Conservation (phyloP, 1,140 invertebrate species). For the Pseudomyrmex concolor region DNA sequence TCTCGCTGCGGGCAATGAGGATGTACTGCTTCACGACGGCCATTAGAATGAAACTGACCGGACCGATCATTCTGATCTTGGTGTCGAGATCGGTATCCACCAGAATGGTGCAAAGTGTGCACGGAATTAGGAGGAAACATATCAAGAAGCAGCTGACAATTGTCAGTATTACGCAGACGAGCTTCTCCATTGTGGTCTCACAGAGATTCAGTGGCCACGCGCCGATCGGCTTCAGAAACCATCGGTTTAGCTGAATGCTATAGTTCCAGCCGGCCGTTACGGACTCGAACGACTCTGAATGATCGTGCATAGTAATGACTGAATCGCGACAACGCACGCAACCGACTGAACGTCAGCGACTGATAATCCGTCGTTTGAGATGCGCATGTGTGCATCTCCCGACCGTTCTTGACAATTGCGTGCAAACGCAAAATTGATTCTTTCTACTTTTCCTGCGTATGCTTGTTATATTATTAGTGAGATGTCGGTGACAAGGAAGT, state of each 20-base stretch:
- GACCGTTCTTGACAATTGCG: neutral
- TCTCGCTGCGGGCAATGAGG: conserved; percentile 17
- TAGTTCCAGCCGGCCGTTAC: conserved; percentile 46
- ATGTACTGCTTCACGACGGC: conserved; percentile 63
- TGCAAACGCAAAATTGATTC: conserved; percentile 33
- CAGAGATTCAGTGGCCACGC: conserved; percentile 57
- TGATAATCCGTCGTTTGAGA: conserved; percentile 13
- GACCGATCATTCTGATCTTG: conserved; percentile 64
- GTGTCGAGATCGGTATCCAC: conserved; percentile 43
- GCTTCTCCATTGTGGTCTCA: conserved; percentile 23
- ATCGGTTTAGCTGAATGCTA: conserved; percentile 66
- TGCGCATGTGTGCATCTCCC: conserved; percentile 67
- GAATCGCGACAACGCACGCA: conserved; percentile 1
- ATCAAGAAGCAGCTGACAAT: conserved; percentile 58
- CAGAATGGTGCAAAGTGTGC: conserved; percentile 53
- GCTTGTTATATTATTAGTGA: conserved; percentile 27
- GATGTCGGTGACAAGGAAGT: neutral
- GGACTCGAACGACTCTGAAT: neutral
- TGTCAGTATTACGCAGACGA: conserved; percentile 10
- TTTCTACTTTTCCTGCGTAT: neutral
- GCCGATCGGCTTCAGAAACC: conserved; percentile 63
- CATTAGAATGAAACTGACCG: conserved; percentile 65
- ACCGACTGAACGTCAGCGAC: neutral
- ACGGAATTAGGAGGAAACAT: conserved; percentile 61
- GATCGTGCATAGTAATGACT: conserved; percentile 14